Conservation (phyloP, 2,888 invertebrate genomes). For the Thelaira solivaga region DNA sequence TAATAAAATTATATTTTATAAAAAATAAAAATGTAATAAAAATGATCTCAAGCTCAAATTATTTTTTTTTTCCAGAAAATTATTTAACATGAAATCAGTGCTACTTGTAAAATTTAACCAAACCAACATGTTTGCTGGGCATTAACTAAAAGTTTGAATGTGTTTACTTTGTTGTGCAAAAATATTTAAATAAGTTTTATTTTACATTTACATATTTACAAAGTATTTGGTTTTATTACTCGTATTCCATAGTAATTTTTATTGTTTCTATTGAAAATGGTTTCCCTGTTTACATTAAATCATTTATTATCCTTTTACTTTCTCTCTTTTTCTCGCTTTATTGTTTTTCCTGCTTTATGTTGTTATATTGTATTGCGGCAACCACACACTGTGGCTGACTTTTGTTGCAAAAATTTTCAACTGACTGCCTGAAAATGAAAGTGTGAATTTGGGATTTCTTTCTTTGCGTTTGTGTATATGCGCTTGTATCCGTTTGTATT, state of each 20-base stretch:
- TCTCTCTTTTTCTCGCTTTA: too few species aligned
- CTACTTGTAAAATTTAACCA: too few species aligned
- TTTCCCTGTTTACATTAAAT: constrained; percentile 1
- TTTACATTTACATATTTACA: constrained; percentile 1
- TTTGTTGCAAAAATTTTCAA: constrained; percentile 28
- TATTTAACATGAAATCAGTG: too few species aligned
- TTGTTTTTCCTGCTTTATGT: not conserved
- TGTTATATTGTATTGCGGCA: constrained; percentile 16
- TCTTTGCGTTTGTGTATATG: too few species aligned
- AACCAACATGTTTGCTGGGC: too few species aligned
- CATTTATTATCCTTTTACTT: constrained; percentile 20
- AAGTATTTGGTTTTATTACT: not conserved
- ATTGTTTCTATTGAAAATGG: constrained; percentile 4
- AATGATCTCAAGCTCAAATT: too few species aligned
- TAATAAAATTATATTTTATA: too few species aligned
- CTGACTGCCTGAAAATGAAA: not conserved
- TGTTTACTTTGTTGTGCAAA: not conserved
- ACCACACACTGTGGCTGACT: constrained; percentile 35
- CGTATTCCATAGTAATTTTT: not conserved
- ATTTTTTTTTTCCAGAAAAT: too few species aligned
- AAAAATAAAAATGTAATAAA: too few species aligned
- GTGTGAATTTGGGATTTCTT: not conserved
- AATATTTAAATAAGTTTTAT: constrained; percentile 29
- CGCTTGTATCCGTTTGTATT: too few species aligned
- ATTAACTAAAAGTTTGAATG: too few species aligned